A percentile compares a stretch with the other conserved stretches of the same genome.
Evolutionary conservation across 2,888 invertebrate species (phyloP).

Genomic region (Troides helena): DNA sequence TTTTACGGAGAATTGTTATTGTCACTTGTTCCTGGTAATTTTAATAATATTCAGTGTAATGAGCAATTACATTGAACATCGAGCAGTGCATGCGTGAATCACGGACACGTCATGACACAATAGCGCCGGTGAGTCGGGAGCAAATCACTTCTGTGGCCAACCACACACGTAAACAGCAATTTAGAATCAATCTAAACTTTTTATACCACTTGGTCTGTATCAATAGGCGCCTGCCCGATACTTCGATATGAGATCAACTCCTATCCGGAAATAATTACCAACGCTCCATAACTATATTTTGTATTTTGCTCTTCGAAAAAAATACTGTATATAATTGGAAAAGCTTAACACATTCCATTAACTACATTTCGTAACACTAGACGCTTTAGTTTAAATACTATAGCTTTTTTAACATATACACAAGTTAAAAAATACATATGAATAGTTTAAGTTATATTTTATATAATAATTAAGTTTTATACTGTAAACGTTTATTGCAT

Average conservation of each 20-base stretch:
- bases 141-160: constrained; percentile 51
- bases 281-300: not conserved
- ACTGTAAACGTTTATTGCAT: not conserved
- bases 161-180: constrained; percentile 67
- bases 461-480: not conserved
- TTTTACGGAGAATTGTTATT: constrained; percentile 46
- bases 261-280: constrained; percentile 29
- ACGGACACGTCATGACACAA: constrained; percentile 44
- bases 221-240: constrained; percentile 33
- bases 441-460: not conserved
- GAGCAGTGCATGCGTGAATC: constrained; percentile 57
- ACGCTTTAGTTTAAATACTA: too few relatives aligned
- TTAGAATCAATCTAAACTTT: constrained; percentile 62
- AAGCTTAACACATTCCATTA: not conserved
- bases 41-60: constrained; percentile 39
- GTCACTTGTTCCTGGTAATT: constrained; percentile 63
- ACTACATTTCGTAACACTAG: not conserved
- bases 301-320: not conserved
- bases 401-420: not conserved
- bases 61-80: constrained; percentile 55
- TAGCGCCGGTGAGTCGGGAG: constrained; percentile 39
- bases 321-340: not conserved
- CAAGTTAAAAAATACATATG: not conserved
- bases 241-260: constrained; percentile 31
- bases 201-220: constrained; percentile 42